Conservation (phyloP, 2,113 vertebrate species). For the Bombycilla garrulus region DNA sequence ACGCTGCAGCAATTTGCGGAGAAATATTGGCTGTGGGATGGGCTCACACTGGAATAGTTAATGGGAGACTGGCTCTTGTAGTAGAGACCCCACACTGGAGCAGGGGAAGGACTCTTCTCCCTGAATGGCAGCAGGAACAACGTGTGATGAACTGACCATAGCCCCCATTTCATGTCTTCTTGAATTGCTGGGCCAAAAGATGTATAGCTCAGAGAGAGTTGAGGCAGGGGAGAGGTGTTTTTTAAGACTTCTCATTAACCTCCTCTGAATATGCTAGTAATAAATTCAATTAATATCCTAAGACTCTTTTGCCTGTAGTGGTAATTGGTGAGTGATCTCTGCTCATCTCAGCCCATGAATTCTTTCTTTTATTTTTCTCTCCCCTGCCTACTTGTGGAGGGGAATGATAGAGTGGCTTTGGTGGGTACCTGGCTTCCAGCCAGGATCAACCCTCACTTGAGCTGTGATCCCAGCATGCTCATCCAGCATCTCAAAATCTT, state of each 20-base stretch:
- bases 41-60: rapidly evolving
- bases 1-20: not conserved
- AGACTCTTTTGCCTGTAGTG: not conserved
- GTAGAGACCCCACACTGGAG: not conserved
- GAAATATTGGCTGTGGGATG: rapidly evolving
- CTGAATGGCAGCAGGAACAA: not conserved
- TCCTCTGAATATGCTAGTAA: not conserved
- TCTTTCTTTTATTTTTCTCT: not conserved
- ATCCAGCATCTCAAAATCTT: not conserved
- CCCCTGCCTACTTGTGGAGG: not conserved
- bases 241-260: not conserved
- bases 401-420: not conserved
- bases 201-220: not conserved
- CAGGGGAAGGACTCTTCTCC: not conserved
- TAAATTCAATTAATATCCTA: not conserved
- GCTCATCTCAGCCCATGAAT: not conserved
- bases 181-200: not conserved
- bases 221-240: rapidly evolving
- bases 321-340: not conserved
- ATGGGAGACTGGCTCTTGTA: not conserved
- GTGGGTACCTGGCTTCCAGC: not conserved
- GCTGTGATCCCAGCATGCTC: not conserved
- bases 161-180: not conserved
- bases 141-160: rapidly evolving
- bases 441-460: not conserved